Base-by-base conservation (phyloP, 2,888 invertebrate genomes). In the Onthophagus sagittarius region DNA sequence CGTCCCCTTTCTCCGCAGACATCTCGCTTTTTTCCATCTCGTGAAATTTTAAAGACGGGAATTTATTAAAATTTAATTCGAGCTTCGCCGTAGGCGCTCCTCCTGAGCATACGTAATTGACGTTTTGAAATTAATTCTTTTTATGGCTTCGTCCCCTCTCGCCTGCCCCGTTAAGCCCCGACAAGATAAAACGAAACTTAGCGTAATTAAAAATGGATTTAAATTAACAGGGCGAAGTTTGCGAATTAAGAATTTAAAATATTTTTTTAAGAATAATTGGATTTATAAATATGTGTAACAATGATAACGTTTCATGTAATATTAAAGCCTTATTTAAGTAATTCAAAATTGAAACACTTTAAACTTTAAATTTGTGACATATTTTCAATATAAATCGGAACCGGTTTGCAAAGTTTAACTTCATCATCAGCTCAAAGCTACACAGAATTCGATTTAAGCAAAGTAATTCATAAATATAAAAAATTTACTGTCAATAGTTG, bases 51-150 rank as follows among this genome's bases (percentile, higher is more conserved):
- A 67, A 67, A 67, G 67, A 67, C 67, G 67, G 67, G 31, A 67
- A n/a, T 67, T 67, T 32, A 67, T 11, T 67, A 67, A 67, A 67
- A 67, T 67, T 32, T 67, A 67, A 67, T 67, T 67, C 32, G 67
- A 23, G 23, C n/a, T 31, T 32, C n/a, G 67, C 67, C 31, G 31
- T 23, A 67, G 67, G 67, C 67, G 23, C 9, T 6, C 67, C 67
- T 23, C 67, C 67, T 31, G 67, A 67, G 31, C 67, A 32, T 67
- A 67, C 67, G 67, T 67, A 23, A 67, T 67, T 67, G 67, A 67
- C 67, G 67, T 67, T 67, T 67, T 32, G 67, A 67, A 67, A 67
- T 67, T 67, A 67, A 31, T 67, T 67, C 67, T 67, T 67, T 67
- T 32, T 15, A 14, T 32, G 23, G 67, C n/a, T 67, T 67, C 23